Base-by-base conservation (phyloP, 2,888 invertebrate genomes). In the Anorthoa munda region DNA sequence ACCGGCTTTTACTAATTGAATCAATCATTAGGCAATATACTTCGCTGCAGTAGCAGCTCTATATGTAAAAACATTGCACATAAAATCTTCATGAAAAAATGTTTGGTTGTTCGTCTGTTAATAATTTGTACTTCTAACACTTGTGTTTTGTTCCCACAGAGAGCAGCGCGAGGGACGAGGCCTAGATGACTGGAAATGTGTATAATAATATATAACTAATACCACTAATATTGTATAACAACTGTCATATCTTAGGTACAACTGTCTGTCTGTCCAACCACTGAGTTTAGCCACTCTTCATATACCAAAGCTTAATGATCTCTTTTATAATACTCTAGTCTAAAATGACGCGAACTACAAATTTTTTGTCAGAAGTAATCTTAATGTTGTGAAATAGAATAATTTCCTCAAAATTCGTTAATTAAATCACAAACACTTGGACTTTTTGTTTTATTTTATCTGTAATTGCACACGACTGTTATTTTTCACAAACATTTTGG, bases 151-250 rank as follows among this genome's bases (percentile, higher is more conserved):
- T 89, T 63, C 85, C 65, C 82, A 66, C 94, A 94, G 94, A 95
- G 87, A 92, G 88, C 90, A 90, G 91, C 86, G 90, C 92, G 81
- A 86, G 88, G 70, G 94, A 95, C 88, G 95, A 95, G 91, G 95
- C 95, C 93, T 96, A 95, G 91, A 92, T 90, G 73, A 89, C 92
- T 83, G 93, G 92, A 90, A 83, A 79, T 90, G 89, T 92, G 90
- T 87, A 82, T 78, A 45, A 83, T 85, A 85, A 69, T 84, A 89
- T 89, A 89, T 90, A 90, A 90, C 86, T 89, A 88, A 88, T 82
- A 86, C 79, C 77, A 72, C 66, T 75, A 86, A 72, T 69, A 81
- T 53, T 85, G 85, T 88, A 88, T 89, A 90, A 89, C 89, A 88
- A 87, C 85, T 87, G 81, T 89, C 91, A 91, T 91, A 91, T 90